Percentiles rank a stretch among this genome's conserved stretches.
Evolutionary conservation across 2,888 invertebrate species (phyloP).

Genomic region (Nomada fucata): DNA sequence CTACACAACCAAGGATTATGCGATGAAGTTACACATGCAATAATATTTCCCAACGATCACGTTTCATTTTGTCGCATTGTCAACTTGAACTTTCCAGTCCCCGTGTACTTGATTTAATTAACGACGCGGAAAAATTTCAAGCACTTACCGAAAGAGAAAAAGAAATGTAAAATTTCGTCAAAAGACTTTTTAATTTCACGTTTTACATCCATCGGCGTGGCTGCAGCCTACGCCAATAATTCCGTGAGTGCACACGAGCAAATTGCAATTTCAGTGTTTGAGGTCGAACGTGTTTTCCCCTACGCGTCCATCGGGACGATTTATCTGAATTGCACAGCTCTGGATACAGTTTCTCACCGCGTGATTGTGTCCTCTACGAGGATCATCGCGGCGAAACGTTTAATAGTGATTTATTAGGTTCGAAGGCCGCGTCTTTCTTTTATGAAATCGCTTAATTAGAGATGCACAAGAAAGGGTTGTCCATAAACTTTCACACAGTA

Average conservation of each 20-base stretch:
- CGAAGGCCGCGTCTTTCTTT: background rate
- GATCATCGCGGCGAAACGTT: slow-evolving; percentile 3
- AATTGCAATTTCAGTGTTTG: slow-evolving; percentile 3
- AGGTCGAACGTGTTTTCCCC: slow-evolving; percentile 8
- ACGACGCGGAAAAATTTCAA: too few relatives aligned
- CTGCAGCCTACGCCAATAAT: background rate
- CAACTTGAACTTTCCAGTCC: too few relatives aligned
- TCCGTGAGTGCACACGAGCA: background rate
- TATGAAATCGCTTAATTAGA: background rate
- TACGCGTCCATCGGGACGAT: slow-evolving; percentile 2
- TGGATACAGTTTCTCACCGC: slow-evolving; percentile 20
- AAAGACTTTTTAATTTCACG: background rate
- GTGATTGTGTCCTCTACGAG: slow-evolving; percentile 6
- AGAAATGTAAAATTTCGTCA: too few relatives aligned
- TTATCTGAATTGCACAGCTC: slow-evolving; percentile 47
- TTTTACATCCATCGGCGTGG: background rate
- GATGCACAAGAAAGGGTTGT: background rate
- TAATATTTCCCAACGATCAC: too few relatives aligned
- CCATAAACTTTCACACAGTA: background rate
- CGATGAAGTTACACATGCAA: too few relatives aligned
- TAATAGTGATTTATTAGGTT: slow-evolving; percentile 9
- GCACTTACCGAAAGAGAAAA: too few relatives aligned
- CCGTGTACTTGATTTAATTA: too few relatives aligned
- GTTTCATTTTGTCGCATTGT: too few relatives aligned
- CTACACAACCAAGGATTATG: too few relatives aligned